phyloP scores from a whole-genome alignment of 1,140 invertebrate species.

The Drosophila oshimai region DNA sequence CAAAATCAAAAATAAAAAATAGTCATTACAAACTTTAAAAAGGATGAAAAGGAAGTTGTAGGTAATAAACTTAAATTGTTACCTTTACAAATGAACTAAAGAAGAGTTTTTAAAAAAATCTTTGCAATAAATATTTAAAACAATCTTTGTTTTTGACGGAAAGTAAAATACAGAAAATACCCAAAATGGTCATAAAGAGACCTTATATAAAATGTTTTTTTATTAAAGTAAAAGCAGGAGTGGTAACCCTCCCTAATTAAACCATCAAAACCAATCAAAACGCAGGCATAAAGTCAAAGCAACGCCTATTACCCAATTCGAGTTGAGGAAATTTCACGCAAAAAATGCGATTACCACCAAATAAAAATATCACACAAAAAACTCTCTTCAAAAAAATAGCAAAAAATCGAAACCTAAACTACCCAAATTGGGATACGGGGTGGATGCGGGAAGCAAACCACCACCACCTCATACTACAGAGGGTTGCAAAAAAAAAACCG shows the following conservation, averaged over 20 bases:
- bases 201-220: too few relatives aligned
- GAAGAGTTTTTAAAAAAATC: too few relatives aligned
- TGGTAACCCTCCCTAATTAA: slow-evolving; percentile 8
- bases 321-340: slow-evolving; percentile 50
- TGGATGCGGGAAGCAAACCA: slow-evolving; percentile 52
- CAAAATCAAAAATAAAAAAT: too few relatives aligned
- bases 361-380: slow-evolving; percentile 64
- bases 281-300: slow-evolving; percentile 54
- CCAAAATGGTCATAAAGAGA: too few relatives aligned
- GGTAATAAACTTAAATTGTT: too few relatives aligned
- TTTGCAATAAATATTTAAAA: too few relatives aligned
- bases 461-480: slow-evolving; percentile 52
- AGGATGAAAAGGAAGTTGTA: too few relatives aligned
- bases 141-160: too few relatives aligned
- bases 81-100: too few relatives aligned
- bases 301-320: slow-evolving; percentile 59
- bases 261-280: slow-evolving; percentile 57
- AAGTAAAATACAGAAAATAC: too few relatives aligned
- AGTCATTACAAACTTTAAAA: too few relatives aligned
- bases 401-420: slow-evolving; percentile 34
- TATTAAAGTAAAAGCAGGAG: not conserved
- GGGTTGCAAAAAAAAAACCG: slow-evolving; percentile 55
- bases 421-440: slow-evolving; percentile 32
- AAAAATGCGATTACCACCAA: slow-evolving; percentile 68
- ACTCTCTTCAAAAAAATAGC: slow-evolving; percentile 11